phyloP scores from a whole-genome alignment of 2,797 vertebrate species.

The Staurois parvus region DNA sequence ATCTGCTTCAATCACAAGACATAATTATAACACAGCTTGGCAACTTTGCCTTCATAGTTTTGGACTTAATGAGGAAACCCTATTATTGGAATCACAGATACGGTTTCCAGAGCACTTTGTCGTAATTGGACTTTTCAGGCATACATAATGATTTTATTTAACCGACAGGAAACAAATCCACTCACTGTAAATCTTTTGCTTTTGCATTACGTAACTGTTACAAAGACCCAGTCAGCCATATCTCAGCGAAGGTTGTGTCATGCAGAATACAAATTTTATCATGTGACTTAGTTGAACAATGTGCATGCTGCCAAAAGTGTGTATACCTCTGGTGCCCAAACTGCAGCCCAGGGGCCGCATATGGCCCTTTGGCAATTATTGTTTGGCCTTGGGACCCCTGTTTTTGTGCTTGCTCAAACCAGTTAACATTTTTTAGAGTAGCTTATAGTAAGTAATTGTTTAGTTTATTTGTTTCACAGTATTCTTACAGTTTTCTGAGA shows the following conservation, averaged over 20 bases:
- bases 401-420: no score
- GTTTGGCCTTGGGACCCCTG: no score
- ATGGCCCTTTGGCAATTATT: no score
- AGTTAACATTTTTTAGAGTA: no score
- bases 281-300: no score
- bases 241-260: neutral
- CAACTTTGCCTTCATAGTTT: neutral
- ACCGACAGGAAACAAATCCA: slow-evolving; percentile 23
- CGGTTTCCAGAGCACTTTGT: neutral
- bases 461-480: no score
- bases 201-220: neutral
- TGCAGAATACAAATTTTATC: neutral
- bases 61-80: neutral
- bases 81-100: neutral
- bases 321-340: no score
- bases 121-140: slow-evolving; percentile 1
- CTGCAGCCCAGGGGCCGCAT: no score
- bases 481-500: no score
- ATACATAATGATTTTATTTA: slow-evolving; percentile 24
- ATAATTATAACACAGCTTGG: neutral
- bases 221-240: neutral
- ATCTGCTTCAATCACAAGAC: neutral
- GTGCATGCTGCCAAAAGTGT: no score
- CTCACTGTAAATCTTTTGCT: neutral
- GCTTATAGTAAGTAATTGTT: no score